Evolutionary conservation across 2,113 vertebrate genomes (phyloP), one percentile per base, ranked within the genome.

Genomic region (Hydrolagus affinis): DNA sequence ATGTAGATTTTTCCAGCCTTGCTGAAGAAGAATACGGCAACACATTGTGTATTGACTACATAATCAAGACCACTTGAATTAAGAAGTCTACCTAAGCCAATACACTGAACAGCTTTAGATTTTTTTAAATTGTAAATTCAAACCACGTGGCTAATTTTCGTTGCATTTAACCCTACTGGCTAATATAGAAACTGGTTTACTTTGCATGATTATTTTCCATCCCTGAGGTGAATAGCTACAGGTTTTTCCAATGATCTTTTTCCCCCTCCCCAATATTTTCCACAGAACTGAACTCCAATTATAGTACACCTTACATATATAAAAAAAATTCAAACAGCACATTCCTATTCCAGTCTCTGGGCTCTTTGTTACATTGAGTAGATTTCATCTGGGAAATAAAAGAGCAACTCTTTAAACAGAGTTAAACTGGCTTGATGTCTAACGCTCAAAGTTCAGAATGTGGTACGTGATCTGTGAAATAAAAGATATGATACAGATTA

Each of bases 371-470:
- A 32, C 19, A 32, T 32, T 66, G 78, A 66, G 78, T 30, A 83
- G 60, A 64, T 66, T 83, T 83, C 78, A 66, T 44, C 14, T 32
- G 66, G 78, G 8, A 83, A 83, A 19, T 11, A 83, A 83, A 83
- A 59, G 78, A 83, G 62, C 60, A 83, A 83, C 78, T 83, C 78
- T 62, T 83, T 83, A 64, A 83, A 83, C 78, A 83, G 78, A 83
- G 78, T 83, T 83, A 83, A 83, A 83, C 78, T 32, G 62, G 25
- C 66, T 23, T 68, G 15, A 68, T 3, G 15, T 83, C 66, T 60
- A 83, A 17, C 66, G 25, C 78, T 83, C 19, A 83, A 32, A 83
- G 62, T 15, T 83, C 78, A 32, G 12, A 4, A 21, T 83, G 78
- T 64, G 78, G 78, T 17, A 32, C 28, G 15, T 83, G 78, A 83